Evolutionary conservation across 2,888 invertebrate species (phyloP).

Genomic region (Ptilodon capucinus): DNA sequence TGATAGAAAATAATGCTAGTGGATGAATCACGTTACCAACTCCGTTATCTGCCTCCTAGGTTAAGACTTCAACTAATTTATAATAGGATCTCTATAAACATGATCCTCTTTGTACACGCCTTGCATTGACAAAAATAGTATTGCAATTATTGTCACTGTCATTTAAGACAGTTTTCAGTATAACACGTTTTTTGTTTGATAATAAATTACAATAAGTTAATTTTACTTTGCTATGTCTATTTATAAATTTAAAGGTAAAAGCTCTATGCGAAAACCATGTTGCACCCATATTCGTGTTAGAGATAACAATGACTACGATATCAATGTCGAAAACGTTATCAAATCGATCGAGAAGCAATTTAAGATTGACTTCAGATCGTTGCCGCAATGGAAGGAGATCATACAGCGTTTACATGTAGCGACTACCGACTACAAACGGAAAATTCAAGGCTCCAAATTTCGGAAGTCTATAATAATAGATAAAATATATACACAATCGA

Average conservation of each 20-base stretch:
- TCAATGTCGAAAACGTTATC: conserved; percentile 53
- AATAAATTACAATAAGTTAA: neutral
- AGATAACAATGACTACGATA: conserved; percentile 36
- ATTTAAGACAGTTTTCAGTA: neutral
- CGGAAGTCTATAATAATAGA: conserved; percentile 58
- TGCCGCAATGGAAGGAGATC: conserved; percentile 59
- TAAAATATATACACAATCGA: conserved; percentile 52
- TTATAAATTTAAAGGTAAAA: neutral
- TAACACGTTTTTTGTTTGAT: neutral
- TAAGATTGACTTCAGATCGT: conserved; percentile 52
- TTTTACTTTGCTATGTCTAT: neutral
- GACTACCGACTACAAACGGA: conserved; percentile 46
- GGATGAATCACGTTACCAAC: too few relatives aligned
- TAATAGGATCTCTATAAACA: too few relatives aligned
- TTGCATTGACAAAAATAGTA: too few relatives aligned
- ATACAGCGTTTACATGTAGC: conserved; percentile 48
- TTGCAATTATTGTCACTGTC: neutral
- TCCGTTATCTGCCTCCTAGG: too few relatives aligned
- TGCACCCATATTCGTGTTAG: conserved; percentile 58
- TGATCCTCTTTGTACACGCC: too few relatives aligned
- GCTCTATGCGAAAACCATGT: conserved; percentile 31
- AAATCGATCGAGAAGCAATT: conserved; percentile 51
- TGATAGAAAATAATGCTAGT: too few relatives aligned
- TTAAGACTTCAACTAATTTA: too few relatives aligned
- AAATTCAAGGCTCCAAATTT: conserved; percentile 46